Evolutionary conservation across 2,113 vertebrate species (phyloP).

Genomic region (Istiophorus platypterus): DNA sequence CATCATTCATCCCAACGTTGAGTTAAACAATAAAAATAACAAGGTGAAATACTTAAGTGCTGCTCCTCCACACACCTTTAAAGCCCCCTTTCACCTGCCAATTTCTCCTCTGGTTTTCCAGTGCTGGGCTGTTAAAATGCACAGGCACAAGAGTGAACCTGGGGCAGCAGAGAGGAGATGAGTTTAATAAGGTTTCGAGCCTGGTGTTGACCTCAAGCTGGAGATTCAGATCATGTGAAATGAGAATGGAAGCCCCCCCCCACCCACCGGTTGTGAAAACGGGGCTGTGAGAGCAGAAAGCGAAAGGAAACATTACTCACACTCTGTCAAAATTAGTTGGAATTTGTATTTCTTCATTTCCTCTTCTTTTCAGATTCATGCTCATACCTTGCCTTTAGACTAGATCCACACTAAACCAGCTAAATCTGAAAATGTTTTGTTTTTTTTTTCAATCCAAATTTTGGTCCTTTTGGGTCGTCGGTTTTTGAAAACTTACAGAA

Average conservation of each 20-base stretch:
- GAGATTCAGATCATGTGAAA: constrained; percentile 40
- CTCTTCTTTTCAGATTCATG: not conserved
- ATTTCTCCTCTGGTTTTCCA: constrained; percentile 28
- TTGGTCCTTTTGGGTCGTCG: no score
- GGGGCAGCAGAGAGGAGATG: constrained; percentile 16
- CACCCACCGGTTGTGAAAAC: not conserved
- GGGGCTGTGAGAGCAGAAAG: constrained; percentile 13
- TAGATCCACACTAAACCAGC: no score
- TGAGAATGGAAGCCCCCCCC: not conserved
- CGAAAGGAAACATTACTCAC: not conserved
- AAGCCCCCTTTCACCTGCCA: constrained; percentile 18
- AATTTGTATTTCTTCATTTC: not conserved
- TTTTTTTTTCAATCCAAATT: no score
- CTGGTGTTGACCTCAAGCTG: constrained; percentile 25
- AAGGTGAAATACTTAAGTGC: constrained; percentile 2
- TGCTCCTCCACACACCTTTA: constrained; percentile 9
- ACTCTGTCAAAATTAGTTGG: not conserved
- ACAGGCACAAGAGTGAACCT: constrained; percentile 6
- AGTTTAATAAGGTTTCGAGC: constrained; percentile 34
- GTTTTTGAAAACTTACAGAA: no score
- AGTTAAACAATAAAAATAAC: not conserved
- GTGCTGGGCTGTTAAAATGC: constrained; percentile 19
- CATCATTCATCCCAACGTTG: not conserved
- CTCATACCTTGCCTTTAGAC: not conserved
- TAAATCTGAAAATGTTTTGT: no score